phyloP scores from a whole-genome alignment of 1,140 invertebrate species.

The Temnothorax longispinosus region DNA sequence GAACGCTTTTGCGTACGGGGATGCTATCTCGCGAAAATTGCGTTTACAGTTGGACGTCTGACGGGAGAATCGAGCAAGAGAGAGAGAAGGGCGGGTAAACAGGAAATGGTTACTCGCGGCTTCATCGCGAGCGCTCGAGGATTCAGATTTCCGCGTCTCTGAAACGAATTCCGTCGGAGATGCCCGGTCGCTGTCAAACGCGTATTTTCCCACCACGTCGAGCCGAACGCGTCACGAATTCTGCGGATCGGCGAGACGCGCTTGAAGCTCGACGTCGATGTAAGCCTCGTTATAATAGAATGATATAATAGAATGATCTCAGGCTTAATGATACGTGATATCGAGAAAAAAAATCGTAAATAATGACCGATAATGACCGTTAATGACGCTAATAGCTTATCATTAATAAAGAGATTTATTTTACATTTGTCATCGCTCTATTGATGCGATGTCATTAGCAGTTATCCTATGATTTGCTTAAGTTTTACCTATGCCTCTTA shows the following conservation, averaged over 20 bases:
- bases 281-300: neutral
- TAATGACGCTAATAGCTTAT: neutral
- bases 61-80: neutral
- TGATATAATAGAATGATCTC: neutral
- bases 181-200: neutral
- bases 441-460: neutral
- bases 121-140: neutral
- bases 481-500: neutral
- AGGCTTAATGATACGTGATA: neutral
- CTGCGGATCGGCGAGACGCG: neutral
- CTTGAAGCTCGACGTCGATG: neutral
- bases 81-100: constrained; percentile 10
- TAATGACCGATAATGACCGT: neutral
- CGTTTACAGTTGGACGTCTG: constrained; percentile 52
- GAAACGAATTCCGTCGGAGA: neutral
- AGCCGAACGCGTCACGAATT: neutral
- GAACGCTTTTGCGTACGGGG: constrained; percentile 47
- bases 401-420: neutral
- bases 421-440: constrained; percentile 4
- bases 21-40: constrained; percentile 54
- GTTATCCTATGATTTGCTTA: neutral
- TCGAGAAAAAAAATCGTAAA: neutral
- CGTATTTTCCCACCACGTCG: neutral
- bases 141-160: constrained; percentile 40
- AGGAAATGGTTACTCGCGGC: neutral